phyloP scores from a whole-genome alignment of 53 echinoderm and acorn worm species.

The Paracentrotus lividus region DNA sequence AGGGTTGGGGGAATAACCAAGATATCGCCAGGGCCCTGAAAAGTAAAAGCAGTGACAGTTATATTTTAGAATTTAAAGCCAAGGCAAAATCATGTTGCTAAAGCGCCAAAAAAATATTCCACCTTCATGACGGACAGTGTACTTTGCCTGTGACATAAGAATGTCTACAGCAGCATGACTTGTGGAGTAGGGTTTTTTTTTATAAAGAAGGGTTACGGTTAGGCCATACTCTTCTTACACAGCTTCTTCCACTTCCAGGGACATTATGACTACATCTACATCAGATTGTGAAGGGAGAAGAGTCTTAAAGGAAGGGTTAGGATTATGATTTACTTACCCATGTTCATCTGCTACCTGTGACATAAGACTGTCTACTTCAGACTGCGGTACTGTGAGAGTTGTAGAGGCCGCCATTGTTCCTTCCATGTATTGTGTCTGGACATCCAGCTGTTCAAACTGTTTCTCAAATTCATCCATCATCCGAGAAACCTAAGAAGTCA shows the following conservation, averaged over 20 bases:
- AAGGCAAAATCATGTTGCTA: too few relatives aligned
- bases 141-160: conserved; percentile 90
- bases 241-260: conserved; percentile 93
- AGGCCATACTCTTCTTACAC: conserved; percentile 66
- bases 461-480: conserved; percentile 99
- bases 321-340: conserved; percentile 78
- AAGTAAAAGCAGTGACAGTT: too few relatives aligned
- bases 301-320: conserved; percentile 3
- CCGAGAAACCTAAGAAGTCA: conserved; percentile 68
- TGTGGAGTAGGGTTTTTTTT: conserved; percentile 76
- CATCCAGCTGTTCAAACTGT: conserved; percentile 95
- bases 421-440: conserved; percentile 96
- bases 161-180: conserved; percentile 84
- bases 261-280: conserved; percentile 93
- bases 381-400: conserved; percentile 86
- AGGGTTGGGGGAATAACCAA: too few relatives aligned
- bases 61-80: too few relatives aligned
- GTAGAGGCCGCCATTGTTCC: conserved; percentile 91
- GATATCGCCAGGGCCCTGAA: too few relatives aligned
- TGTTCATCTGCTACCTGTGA: conserved; percentile 97
- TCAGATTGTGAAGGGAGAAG: conserved; percentile 79
- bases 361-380: conserved; percentile 90
- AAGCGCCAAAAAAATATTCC: too few relatives aligned
- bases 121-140: too few relatives aligned
- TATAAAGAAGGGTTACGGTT: too few relatives aligned